phyloP scores from a whole-genome alignment of 2,888 invertebrate species.

The Bruchidius siliquastri region DNA sequence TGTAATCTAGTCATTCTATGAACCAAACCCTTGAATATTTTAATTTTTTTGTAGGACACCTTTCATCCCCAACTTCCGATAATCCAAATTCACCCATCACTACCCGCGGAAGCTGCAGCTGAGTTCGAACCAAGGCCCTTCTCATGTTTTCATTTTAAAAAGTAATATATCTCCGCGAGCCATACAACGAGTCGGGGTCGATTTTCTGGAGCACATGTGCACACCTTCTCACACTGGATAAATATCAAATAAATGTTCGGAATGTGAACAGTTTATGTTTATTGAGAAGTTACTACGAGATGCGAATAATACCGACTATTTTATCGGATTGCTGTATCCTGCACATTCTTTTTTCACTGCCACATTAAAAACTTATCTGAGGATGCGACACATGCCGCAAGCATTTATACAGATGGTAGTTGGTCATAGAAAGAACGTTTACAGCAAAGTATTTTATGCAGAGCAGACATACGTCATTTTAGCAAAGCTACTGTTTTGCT shows the following conservation, averaged over 20 bases:
- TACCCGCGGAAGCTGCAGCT: neutral
- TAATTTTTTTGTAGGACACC: too few relatives aligned
- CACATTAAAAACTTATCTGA: neutral
- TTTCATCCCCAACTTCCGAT: too few relatives aligned
- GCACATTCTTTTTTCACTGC: neutral
- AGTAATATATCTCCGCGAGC: neutral
- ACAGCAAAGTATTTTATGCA: too few relatives aligned
- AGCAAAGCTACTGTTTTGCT: too few relatives aligned
- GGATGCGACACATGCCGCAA: neutral
- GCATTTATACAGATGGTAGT: too few relatives aligned
- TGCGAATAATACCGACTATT: neutral
- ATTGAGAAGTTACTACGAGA: neutral
- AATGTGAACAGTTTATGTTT: neutral
- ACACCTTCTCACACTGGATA: neutral
- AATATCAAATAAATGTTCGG: neutral
- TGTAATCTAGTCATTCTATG: too few relatives aligned
- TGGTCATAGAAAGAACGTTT: too few relatives aligned
- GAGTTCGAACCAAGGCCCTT: neutral
- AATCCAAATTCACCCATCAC: neutral
- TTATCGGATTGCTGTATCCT: neutral
- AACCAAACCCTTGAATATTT: too few relatives aligned
- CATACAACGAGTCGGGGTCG: neutral
- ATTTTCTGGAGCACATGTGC: neutral
- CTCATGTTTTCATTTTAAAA: neutral
- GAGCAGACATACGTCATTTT: too few relatives aligned